Conservation (phyloP, 2,888 invertebrate species). For the Eueremaeus valkanovi region DNA sequence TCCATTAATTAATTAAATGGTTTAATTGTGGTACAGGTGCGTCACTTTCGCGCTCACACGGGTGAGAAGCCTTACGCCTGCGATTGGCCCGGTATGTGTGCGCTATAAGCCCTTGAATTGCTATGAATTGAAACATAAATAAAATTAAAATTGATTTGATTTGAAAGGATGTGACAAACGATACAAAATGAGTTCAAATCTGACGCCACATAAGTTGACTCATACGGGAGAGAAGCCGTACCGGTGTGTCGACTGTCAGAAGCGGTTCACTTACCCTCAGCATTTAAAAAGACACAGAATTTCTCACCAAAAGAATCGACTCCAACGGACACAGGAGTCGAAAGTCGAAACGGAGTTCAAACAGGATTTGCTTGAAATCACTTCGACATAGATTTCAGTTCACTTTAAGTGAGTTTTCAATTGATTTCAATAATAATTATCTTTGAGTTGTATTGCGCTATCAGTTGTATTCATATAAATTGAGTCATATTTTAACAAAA, state of each 20-base stretch:
- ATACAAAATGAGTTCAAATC: slow-evolving; percentile 26
- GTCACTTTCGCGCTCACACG: background rate
- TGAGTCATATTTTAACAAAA: no score
- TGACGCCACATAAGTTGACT: slow-evolving; percentile 28
- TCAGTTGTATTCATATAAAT: no score
- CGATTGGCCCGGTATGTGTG: no score
- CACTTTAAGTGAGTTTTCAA: no score
- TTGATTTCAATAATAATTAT: no score
- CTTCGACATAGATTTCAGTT: no score
- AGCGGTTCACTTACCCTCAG: background rate
- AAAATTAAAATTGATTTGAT: no score
- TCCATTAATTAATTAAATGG: background rate
- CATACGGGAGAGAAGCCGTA: slow-evolving; percentile 9
- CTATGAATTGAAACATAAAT: no score
- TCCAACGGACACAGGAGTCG: background rate
- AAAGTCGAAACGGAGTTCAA: background rate
- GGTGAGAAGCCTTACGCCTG: slow-evolving; percentile 31
- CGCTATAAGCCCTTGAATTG: no score
- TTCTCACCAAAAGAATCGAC: background rate
- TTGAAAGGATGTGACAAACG: slow-evolving; percentile 21
- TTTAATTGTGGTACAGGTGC: background rate
- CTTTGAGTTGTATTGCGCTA: no score
- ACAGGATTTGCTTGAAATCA: background rate
- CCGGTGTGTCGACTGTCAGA: slow-evolving; percentile 17
- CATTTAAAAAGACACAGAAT: slow-evolving; percentile 25